These are phyloP conservation scores for Aurelia coerulea DNA, from an alignment of 30 jellyfish, hydroid and myxozoan species.

Conservation along the genomic window DNA sequence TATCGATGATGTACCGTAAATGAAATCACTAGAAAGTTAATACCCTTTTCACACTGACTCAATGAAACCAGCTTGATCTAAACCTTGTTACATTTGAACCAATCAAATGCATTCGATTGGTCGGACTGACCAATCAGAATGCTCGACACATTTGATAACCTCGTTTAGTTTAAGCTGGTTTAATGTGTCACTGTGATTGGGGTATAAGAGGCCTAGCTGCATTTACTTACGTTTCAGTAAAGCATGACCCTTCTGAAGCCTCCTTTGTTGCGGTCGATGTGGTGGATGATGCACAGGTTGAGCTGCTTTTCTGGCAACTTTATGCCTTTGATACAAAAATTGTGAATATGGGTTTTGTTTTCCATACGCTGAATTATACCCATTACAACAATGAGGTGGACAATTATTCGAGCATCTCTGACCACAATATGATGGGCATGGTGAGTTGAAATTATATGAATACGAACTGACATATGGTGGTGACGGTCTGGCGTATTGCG, in stretches of 20 bases:
- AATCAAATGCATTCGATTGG: too few relatives aligned
- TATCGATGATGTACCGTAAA: too few relatives aligned
- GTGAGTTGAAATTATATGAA: slow-evolving; percentile 51
- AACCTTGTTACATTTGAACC: too few relatives aligned
- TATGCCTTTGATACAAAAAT: slow-evolving; percentile 62
- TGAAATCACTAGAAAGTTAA: too few relatives aligned
- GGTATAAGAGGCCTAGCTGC: too few relatives aligned
- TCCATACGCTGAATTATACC: slow-evolving; percentile 25
- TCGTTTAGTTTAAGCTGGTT: too few relatives aligned
- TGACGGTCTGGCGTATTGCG: slow-evolving; percentile 45
- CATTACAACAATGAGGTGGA: slow-evolving; percentile 76
- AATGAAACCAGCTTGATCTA: too few relatives aligned
- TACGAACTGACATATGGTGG: slow-evolving; percentile 51
- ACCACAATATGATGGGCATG: slow-evolving; percentile 57
- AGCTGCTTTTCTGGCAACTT: slow-evolving; percentile 12
- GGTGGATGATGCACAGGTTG: background rate
- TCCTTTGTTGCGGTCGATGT: slow-evolving; percentile 8
- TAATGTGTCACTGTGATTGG: too few relatives aligned
- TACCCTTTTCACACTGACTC: too few relatives aligned
- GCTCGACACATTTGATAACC: too few relatives aligned
- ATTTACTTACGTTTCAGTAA: slow-evolving; percentile 55
- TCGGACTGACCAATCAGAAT: too few relatives aligned
- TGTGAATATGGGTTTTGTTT: slow-evolving; percentile 22
- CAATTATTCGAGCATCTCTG: slow-evolving; percentile 41
- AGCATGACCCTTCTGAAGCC: slow-evolving; percentile 46